phyloP scores from a whole-genome alignment of 92 coral and sea anemone species.

The Actinernus sp. region DNA sequence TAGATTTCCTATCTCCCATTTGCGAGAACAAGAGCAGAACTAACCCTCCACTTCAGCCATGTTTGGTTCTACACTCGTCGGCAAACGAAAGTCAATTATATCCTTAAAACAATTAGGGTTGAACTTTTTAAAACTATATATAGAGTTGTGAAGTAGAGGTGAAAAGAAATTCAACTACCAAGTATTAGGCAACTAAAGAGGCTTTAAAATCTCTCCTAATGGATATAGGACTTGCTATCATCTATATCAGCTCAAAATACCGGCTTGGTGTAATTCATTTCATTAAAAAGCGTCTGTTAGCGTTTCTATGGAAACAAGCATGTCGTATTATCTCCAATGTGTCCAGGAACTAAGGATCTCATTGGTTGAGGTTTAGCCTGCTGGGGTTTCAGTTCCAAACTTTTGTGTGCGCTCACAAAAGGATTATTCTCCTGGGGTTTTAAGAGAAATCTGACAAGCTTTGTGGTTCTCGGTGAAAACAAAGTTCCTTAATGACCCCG shows the following conservation, averaged over 20 bases:
- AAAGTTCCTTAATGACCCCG: too few species aligned
- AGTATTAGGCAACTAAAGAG: neutral
- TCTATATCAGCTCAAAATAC: neutral
- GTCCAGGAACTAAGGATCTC: constrained; percentile 28
- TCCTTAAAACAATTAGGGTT: too few species aligned
- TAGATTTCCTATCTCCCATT: neutral
- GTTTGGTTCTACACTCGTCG: neutral
- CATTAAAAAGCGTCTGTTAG: constrained; percentile 12
- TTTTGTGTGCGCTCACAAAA: constrained; percentile 10
- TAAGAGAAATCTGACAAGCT: too few species aligned
- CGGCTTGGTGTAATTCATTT: neutral
- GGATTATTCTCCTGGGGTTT: neutral
- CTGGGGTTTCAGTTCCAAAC: constrained; percentile 42
- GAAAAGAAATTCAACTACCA: too few species aligned
- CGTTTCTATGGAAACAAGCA: constrained; percentile 58
- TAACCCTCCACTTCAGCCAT: constrained; percentile 86
- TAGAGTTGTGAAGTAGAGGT: too few species aligned
- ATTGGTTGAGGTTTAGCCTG: constrained; percentile 51
- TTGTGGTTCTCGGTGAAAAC: too few species aligned
- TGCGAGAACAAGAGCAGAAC: constrained; percentile 20
- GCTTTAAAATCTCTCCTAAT: neutral
- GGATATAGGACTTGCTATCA: neutral
- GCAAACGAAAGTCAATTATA: neutral
- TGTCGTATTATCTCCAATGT: constrained; percentile 20
- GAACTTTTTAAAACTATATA: too few species aligned